Conservation (phyloP, 2,113 vertebrate genomes). For the Syngnathoides biaculeatus region DNA sequence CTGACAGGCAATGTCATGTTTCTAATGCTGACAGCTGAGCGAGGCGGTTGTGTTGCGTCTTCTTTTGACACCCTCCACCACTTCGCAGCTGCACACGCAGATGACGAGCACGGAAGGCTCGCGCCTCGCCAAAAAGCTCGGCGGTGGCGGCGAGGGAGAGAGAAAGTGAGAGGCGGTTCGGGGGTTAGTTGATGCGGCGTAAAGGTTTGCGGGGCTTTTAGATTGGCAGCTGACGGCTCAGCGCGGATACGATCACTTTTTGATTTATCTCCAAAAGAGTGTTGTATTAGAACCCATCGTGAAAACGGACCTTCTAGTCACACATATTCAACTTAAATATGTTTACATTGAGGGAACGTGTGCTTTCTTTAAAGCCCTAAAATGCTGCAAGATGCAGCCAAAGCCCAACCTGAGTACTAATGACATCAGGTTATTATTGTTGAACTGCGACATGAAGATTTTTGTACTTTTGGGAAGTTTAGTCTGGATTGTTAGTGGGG, state of each 20-base stretch:
- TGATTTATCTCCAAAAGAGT: not conserved
- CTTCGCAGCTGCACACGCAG: constrained; percentile 50
- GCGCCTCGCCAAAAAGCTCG: constrained; percentile 26
- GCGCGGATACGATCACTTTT: not conserved
- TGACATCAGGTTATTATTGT: too few relatives aligned
- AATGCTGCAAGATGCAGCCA: too few relatives aligned
- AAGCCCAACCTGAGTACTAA: too few relatives aligned
- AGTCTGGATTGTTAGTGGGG: too few relatives aligned
- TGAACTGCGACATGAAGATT: too few relatives aligned
- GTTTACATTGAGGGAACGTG: not conserved
- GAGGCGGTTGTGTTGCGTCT: constrained; percentile 56
- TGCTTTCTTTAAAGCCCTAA: too few relatives aligned
- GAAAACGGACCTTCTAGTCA: not conserved
- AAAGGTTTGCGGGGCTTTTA: not conserved
- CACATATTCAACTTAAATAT: not conserved
- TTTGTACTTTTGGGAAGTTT: too few relatives aligned
- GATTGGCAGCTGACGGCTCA: not conserved
- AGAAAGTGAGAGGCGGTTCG: constrained; percentile 10
- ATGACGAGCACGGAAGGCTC: constrained; percentile 30
- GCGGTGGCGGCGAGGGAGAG: not conserved
- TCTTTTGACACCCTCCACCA: constrained; percentile 61
- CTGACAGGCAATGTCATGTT: constrained; percentile 64
- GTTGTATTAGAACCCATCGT: not conserved
- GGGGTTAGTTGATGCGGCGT: constrained; percentile 21
- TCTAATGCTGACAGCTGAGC: constrained; percentile 65